Evolutionary conservation across 1,140 invertebrate genomes (phyloP).

Genomic region (Dendroctonus valens): DNA sequence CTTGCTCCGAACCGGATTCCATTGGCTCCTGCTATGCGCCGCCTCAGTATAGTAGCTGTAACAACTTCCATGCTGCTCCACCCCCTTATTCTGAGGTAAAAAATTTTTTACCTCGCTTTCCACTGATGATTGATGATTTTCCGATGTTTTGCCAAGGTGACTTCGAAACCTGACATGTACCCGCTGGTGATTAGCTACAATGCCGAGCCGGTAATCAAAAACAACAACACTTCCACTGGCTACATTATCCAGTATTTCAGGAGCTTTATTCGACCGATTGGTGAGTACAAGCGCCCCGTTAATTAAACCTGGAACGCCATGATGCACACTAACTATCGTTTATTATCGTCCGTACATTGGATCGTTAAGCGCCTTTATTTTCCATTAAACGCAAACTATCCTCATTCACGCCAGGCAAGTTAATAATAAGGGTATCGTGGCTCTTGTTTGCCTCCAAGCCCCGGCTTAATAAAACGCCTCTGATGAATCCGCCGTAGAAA

Average conservation of each 20-base stretch:
- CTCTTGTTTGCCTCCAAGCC: too few relatives aligned
- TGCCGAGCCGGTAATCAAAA: conserved; percentile 55
- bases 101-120: neutral
- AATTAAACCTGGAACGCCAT: neutral
- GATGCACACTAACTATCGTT: too few relatives aligned
- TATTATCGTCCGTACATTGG: too few relatives aligned
- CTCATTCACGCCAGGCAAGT: too few relatives aligned
- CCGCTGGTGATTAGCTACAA: conserved; percentile 78
- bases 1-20: conserved; percentile 67
- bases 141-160: conserved; percentile 59
- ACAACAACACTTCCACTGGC: conserved; percentile 67
- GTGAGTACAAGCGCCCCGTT: conserved; percentile 43
- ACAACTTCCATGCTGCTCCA: conserved; percentile 72
- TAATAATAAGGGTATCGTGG: too few relatives aligned
- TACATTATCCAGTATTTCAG: conserved; percentile 80
- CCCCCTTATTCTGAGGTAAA: conserved; percentile 77
- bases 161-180: conserved; percentile 80
- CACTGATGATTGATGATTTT: neutral
- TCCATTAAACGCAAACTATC: too few relatives aligned
- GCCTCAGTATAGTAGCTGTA: conserved; percentile 74
- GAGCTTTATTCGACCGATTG: conserved; percentile 67
- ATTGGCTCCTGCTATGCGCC: conserved; percentile 73
- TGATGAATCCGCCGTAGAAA: too few relatives aligned
- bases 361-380: too few relatives aligned
- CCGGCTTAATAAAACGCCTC: too few relatives aligned